These are phyloP conservation scores for Eupeodes corollae DNA, from an alignment of 1,140 invertebrate species.

Conservation along the genomic window DNA sequence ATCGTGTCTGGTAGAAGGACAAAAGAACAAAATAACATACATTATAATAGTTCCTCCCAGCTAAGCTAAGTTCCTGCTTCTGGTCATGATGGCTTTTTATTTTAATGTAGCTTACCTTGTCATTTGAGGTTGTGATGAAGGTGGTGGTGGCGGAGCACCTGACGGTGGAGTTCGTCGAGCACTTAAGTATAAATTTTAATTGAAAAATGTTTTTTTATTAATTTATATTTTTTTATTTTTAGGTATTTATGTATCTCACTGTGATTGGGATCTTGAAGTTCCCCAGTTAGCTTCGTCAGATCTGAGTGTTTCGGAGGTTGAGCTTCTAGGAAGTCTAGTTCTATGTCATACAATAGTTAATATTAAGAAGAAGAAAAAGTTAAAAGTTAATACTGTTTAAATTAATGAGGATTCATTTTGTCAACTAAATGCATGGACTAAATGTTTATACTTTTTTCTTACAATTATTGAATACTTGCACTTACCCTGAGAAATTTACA, in stretches of 20 bases:
- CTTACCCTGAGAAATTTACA: no score
- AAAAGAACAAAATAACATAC: constrained; percentile 8
- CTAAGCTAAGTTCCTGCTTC: constrained; percentile 12
- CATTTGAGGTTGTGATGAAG: constrained; percentile 26
- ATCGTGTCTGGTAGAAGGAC: constrained; percentile 10
- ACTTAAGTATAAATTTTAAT: constrained; percentile 7
- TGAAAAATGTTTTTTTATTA: not conserved
- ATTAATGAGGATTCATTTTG: no score
- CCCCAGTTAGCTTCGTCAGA: constrained; percentile 21
- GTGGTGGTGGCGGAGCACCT: constrained; percentile 27
- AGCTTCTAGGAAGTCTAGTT: not conserved
- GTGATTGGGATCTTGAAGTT: constrained; percentile 22
- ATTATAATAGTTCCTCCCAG: constrained; percentile 3
- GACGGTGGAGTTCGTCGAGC: constrained; percentile 29
- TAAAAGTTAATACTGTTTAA: no score
- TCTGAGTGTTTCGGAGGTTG: constrained; percentile 2
- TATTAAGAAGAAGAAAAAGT: no score
- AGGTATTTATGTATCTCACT: not conserved
- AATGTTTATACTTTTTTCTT: no score
- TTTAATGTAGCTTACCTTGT: constrained; percentile 37
- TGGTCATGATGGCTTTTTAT: constrained; percentile 6
- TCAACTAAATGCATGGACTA: no score
- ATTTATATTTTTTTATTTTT: not conserved
- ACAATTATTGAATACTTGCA: no score
- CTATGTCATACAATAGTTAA: no score